Percentiles rank a stretch among this genome's conserved stretches.
Conservation (phyloP, 2,113 vertebrate species). For the Rafetus swinhoei region DNA sequence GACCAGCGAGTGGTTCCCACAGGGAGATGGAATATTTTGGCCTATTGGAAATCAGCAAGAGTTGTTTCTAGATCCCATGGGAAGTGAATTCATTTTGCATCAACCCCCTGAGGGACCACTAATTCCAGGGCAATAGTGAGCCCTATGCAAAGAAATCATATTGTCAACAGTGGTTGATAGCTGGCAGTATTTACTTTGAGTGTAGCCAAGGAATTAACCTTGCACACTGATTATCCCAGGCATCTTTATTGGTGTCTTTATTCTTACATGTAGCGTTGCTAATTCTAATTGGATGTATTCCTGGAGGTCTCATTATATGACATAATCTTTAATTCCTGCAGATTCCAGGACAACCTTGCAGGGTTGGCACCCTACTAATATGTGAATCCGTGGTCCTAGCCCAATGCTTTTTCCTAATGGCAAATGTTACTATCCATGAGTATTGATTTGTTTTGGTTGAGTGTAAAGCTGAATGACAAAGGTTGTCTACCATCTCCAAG, state of each 20-base stretch:
- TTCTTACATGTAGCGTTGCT: neutral
- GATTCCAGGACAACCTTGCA: too few relatives aligned
- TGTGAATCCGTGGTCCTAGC: neutral
- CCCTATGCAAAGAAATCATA: neutral
- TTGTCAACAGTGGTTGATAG: neutral
- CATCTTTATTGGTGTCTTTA: neutral
- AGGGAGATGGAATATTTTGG: neutral
- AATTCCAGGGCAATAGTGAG: neutral
- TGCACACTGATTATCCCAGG: neutral
- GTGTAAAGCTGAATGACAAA: neutral
- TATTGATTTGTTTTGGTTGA: neutral
- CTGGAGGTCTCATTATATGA: too few relatives aligned
- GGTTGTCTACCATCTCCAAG: neutral
- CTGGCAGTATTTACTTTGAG: too few relatives aligned
- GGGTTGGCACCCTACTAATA: too few relatives aligned
- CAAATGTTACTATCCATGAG: neutral
- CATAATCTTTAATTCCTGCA: too few relatives aligned
- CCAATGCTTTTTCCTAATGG: neutral
- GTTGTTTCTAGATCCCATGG: neutral
- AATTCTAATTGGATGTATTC: too few relatives aligned
- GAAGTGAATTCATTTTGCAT: neutral
- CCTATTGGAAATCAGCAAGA: neutral
- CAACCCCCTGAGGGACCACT: neutral
- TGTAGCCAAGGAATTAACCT: neutral
- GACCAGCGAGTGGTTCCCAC: slow-evolving; percentile 16